Evolutionary conservation across 2,888 invertebrate genomes (phyloP).

Genomic region (Harpalus rubripes): DNA sequence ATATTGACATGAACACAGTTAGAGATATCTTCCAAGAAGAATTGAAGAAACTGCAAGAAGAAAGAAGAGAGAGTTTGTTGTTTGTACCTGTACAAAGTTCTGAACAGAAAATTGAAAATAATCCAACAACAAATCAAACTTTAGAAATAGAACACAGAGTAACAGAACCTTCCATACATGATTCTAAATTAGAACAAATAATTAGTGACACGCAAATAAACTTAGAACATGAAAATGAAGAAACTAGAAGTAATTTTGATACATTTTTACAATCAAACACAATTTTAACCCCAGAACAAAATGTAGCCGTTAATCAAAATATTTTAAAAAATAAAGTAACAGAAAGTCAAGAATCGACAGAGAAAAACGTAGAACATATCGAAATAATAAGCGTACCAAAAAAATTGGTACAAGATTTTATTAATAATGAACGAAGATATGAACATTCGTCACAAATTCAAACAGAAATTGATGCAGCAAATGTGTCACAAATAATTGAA

Average conservation of each 20-base stretch:
- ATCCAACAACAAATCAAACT: background rate
- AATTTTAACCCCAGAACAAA: slow-evolving; percentile 7
- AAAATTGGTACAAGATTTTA: slow-evolving; percentile 52
- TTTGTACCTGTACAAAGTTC: slow-evolving; percentile 75
- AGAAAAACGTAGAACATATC: slow-evolving; percentile 15
- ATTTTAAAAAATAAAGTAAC: slow-evolving; percentile 17
- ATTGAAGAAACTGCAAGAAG: slow-evolving; percentile 78
- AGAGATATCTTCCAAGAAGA: slow-evolving; percentile 80
- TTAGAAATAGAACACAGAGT: slow-evolving; percentile 9
- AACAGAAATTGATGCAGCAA: background rate
- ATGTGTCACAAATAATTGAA: background rate
- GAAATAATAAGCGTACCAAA: slow-evolving; percentile 29
- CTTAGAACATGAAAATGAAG: background rate
- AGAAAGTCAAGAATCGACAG: background rate
- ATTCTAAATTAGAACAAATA: slow-evolving; percentile 54
- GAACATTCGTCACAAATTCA: slow-evolving; percentile 20
- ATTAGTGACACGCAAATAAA: too few species aligned
- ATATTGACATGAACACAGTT: slow-evolving; percentile 81
- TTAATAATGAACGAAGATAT: slow-evolving; percentile 40
- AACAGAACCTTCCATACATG: slow-evolving; percentile 22
- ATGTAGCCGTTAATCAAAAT: slow-evolving; percentile 20
- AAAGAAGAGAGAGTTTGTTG: slow-evolving; percentile 76
- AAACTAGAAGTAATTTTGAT: slow-evolving; percentile 35
- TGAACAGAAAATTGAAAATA: slow-evolving; percentile 18
- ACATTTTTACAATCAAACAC: slow-evolving; percentile 47